phyloP scores from a whole-genome alignment of 1,140 invertebrate species.

The Drosophila equinoxialis region DNA sequence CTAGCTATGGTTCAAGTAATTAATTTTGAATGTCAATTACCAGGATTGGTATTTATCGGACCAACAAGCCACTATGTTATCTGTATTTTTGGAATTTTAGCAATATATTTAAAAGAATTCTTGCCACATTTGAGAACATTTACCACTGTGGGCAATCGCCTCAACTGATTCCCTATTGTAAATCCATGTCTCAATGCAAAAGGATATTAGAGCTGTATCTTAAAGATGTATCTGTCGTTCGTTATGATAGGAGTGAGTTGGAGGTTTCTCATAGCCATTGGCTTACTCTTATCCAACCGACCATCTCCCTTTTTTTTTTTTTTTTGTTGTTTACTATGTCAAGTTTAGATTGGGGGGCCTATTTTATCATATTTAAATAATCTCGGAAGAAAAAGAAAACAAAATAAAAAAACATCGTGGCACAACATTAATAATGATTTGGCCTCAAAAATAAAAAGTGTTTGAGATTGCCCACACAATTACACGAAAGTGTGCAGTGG shows the following conservation, averaged over 20 bases:
- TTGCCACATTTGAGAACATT: too few species aligned
- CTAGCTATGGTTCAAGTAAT: too few species aligned
- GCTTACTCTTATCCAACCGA: too few species aligned
- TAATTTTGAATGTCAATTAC: too few species aligned
- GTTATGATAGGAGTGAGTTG: neutral
- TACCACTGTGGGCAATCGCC: too few species aligned
- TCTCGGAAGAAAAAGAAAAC: neutral
- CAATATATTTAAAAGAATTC: too few species aligned
- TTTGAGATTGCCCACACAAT: conserved; percentile 8
- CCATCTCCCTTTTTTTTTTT: neutral
- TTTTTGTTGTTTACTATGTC: neutral
- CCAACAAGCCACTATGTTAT: too few species aligned
- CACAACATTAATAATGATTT: conserved; percentile 8
- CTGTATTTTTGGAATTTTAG: too few species aligned
- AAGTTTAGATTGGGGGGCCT: neutral
- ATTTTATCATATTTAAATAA: conserved; percentile 1
- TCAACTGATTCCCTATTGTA: too few species aligned
- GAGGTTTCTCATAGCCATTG: neutral
- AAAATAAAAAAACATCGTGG: neutral
- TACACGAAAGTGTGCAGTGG: neutral
- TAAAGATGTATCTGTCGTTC: neutral
- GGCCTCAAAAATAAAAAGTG: conserved; percentile 4
- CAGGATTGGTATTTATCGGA: too few species aligned
- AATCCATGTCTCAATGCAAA: too few species aligned
- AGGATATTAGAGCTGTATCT: too few species aligned